Evolutionary conservation across 2,888 invertebrate genomes (phyloP), one percentile per base, ranked within the genome.

Genomic region (Phasia obesa): DNA sequence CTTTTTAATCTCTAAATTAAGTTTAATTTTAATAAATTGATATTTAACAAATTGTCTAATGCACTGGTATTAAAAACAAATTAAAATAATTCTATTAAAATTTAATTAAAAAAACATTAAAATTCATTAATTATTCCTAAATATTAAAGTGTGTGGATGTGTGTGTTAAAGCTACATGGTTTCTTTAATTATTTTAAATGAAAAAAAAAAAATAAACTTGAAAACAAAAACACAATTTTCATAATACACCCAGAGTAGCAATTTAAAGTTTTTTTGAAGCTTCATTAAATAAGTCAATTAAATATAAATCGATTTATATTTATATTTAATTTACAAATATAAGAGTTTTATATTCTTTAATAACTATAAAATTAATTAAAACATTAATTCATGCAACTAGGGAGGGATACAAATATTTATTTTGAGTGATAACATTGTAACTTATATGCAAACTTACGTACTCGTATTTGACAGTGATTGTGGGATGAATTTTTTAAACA

Each of bases 21-120:
- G 11, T 11, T 35, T 35, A 11, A 35, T 35, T 35, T 35, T 38
- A 53, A 23, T 51, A 49, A 38, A 42, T 25, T 11, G 5, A 11
- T 35, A 60, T 60, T 42, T 42, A 42, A 23, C 44, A 44, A 44
- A 25, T 25, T 60, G 21, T 44, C 42, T n/a, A 60, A 60, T 25
- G n/a, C 25, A 44, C 2, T 35, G 13, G 15, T n/a, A 42, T 23
- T 23, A 42, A 15, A 44, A 11, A 23, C 3, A 25, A 35, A n/a
- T 17, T 23, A 38, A 42, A 42, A 2, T 60, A 21, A 42, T n/a
- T n/a, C n/a, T n/a, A n/a, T 42, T 23, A 25, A 21, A 23, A 23
- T 42, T 44, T 42, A 60, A 23, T 60, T 44, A n/a, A 23, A 44
- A 23, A 25, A 44, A 1, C 23, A 44, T 15, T 23, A 6, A 60